phyloP scores from a whole-genome alignment of 2,113 vertebrate genomes.

The Poecilia latipinna region DNA sequence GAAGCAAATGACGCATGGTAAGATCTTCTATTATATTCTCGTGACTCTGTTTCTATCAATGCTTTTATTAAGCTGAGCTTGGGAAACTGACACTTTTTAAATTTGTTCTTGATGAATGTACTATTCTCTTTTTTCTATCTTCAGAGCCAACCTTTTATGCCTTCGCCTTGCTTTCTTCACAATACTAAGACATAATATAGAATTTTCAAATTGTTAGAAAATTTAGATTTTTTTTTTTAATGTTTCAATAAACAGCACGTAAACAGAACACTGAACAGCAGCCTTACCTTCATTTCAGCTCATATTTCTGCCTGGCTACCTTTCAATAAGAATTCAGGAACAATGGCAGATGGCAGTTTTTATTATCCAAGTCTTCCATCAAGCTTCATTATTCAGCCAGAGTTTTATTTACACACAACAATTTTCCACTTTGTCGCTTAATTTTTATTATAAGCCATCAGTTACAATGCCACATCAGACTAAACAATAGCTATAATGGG shows the following conservation, averaged over 20 bases:
- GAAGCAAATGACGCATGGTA: not conserved
- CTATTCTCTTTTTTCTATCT: not conserved
- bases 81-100: not conserved
- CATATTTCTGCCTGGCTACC: conserved; percentile 3
- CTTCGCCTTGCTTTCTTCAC: not conserved
- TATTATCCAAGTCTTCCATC: conserved; percentile 36
- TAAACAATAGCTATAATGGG: conserved; percentile 5
- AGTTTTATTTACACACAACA: conserved; percentile 49
- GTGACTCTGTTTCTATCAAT: not conserved
- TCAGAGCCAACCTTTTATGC: not conserved
- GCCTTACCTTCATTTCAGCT: not conserved
- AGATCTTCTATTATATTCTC: not conserved
- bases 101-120: conserved; percentile 2
- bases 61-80: not conserved
- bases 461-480: conserved; percentile 18
- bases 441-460: conserved; percentile 42
- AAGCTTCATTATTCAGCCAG: conserved; percentile 44
- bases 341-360: conserved; percentile 23
- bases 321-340: conserved; percentile 30
- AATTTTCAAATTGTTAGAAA: not conserved
- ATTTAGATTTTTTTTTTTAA: not conserved
- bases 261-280: not conserved
- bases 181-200: not conserved
- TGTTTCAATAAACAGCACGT: not conserved
- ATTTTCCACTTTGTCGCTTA: conserved; percentile 44